Conservation (phyloP, 2,797 vertebrate species). For the Danio aesculapii region DNA sequence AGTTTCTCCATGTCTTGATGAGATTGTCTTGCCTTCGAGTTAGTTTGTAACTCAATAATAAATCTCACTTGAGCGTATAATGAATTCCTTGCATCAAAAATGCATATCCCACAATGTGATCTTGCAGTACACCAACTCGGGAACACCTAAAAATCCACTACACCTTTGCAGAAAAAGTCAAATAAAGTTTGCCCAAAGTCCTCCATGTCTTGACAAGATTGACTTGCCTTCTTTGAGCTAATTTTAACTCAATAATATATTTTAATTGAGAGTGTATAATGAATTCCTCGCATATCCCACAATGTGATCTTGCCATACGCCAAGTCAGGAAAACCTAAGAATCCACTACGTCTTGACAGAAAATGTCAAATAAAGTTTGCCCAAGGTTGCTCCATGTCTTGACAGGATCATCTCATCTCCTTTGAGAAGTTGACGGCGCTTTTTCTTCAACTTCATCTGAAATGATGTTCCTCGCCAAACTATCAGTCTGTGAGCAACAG, state of each 20-base stretch:
- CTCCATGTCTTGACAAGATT: background rate
- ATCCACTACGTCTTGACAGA: too few species aligned
- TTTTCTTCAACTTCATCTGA: constrained; percentile 9
- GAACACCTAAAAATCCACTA: background rate
- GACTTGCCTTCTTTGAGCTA: background rate
- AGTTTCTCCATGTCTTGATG: background rate
- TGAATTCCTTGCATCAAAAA: background rate
- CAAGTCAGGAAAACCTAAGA: background rate
- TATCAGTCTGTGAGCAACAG: constrained; percentile 46
- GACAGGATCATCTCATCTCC: background rate
- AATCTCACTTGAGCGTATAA: background rate
- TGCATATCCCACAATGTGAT: background rate
- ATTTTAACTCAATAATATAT: too few species aligned
- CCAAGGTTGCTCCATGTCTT: background rate
- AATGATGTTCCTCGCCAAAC: constrained; percentile 51
- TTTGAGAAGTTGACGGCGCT: background rate
- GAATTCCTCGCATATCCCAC: background rate
- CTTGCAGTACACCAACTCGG: background rate
- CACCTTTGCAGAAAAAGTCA: too few species aligned
- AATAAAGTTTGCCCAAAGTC: too few species aligned
- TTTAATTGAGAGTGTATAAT: too few species aligned
- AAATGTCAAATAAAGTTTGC: too few species aligned
- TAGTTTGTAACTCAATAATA: too few species aligned
- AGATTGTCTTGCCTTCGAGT: background rate
- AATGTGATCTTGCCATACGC: background rate